phyloP scores from a whole-genome alignment of 2,797 vertebrate species.

The Girardinus metallicus region DNA sequence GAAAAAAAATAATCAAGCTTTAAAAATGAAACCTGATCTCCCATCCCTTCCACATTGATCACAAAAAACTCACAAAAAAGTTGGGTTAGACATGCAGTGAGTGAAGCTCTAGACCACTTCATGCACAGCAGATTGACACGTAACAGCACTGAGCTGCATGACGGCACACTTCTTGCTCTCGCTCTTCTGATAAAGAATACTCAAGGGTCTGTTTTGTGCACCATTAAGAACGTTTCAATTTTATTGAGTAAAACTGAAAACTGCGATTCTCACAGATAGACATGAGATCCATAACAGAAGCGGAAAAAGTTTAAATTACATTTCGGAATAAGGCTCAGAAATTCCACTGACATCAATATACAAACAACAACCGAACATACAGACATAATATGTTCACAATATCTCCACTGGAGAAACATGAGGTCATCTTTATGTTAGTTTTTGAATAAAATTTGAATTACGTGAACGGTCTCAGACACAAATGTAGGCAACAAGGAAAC shows the following conservation, averaged over 20 bases:
- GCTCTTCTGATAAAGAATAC: slow-evolving; percentile 69
- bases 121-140: slow-evolving; percentile 54
- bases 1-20: slow-evolving; percentile 40
- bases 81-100: slow-evolving; percentile 68
- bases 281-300: slow-evolving; percentile 61
- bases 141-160: slow-evolving; percentile 17
- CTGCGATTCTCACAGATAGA: slow-evolving; percentile 56
- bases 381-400: slow-evolving; percentile 58
- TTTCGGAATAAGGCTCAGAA: slow-evolving; percentile 48
- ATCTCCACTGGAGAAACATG: slow-evolving; percentile 53
- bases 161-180: slow-evolving; percentile 33
- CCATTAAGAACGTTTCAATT: slow-evolving; percentile 68
- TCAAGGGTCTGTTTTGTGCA: slow-evolving; percentile 69
- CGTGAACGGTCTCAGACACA: slow-evolving; percentile 50
- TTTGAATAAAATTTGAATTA: slow-evolving; percentile 34
- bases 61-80: slow-evolving; percentile 34
- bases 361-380: slow-evolving; percentile 55
- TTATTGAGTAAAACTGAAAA: slow-evolving; percentile 70
- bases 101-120: slow-evolving; percentile 47
- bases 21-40: slow-evolving; percentile 46
- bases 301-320: slow-evolving; percentile 46
- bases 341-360: slow-evolving; percentile 52
- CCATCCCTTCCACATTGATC: slow-evolving; percentile 36
- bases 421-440: slow-evolving; percentile 54
- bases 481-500: slow-evolving; percentile 59